Evolutionary conservation across 2,113 vertebrate species (phyloP), one percentile per base, ranked within the genome.

Genomic region (Ictidomys tridecemlineatus): DNA sequence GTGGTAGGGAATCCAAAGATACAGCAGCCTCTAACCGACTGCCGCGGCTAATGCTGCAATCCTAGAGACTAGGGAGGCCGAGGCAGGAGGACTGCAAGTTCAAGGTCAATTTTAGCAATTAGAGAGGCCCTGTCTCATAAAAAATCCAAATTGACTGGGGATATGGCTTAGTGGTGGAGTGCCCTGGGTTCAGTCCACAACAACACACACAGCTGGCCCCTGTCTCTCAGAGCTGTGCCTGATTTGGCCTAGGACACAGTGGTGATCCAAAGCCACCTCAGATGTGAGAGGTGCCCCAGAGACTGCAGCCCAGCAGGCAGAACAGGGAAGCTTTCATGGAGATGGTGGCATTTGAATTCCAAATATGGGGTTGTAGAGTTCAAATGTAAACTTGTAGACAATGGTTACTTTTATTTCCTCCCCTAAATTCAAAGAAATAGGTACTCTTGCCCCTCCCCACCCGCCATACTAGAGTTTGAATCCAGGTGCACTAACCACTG

Each of bases 351-450:
- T 88, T 83, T 45, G n/a, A 78, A 89, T 89, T 93, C 69, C 76
- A 85, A 14, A 73, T 91, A 56, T 45, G 67, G 26, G 39, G 9
- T 24, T 5, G 2, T 63, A 85, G 65, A 37, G 1, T 70, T 96
- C n/a, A 85, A 26, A 6, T 93, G 58, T 34, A 91, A 63, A 61
- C 74, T 74, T 89, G 79, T 45, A 72, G 37, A 53, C 30, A 14
- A 1, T 30, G 72, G 37, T 72, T 92, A 37, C 74, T 88, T 92
- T 63, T 30, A 82, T 65, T 51, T 22, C 2, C 51, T 7, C 28
- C 20, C 37, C 20, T 30, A 70, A 76, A 91, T 89, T 73, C 56
- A 92, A 79, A 92, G 74, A 93, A 88, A 56, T 42, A 12, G 72
- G 85, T 76, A 84, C 37, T 58, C 32, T 58, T 24, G 56, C 24